These are phyloP conservation scores for Drosophila nasuta DNA, from an alignment of 1,140 invertebrate species.

Conservation along the genomic window DNA sequence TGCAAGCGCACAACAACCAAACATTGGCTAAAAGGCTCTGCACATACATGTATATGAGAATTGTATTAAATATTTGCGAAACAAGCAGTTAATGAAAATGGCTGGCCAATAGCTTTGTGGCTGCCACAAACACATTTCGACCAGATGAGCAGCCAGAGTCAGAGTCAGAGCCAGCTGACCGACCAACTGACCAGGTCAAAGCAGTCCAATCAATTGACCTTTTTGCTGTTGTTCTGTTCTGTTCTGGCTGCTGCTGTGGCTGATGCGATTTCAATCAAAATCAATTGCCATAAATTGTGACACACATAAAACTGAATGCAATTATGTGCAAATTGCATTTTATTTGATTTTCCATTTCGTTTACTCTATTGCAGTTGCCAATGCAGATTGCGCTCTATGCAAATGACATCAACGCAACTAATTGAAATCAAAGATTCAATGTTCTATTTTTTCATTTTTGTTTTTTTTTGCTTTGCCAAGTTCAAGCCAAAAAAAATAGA, in stretches of 20 bases:
- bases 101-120: constrained; percentile 30
- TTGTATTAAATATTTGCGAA: constrained; percentile 46
- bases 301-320: constrained; percentile 54
- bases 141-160: neutral
- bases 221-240: constrained; percentile 14
- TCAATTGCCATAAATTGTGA: constrained; percentile 69
- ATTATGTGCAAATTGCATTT: constrained; percentile 75
- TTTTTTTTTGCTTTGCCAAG: neutral
- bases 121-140: constrained; percentile 32
- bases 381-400: constrained; percentile 60
- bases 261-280: constrained; percentile 54
- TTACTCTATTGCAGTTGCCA: constrained; percentile 58
- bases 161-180: too few species aligned
- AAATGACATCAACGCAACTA: constrained; percentile 60
- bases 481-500: neutral
- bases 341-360: constrained; percentile 62
- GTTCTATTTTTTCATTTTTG: neutral
- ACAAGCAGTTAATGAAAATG: constrained; percentile 41
- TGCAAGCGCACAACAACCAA: constrained; percentile 51
- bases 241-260: neutral
- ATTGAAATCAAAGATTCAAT: constrained; percentile 39
- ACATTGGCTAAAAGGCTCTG: constrained; percentile 30
- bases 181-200: constrained; percentile 2
- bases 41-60: neutral
- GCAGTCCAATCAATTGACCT: constrained; percentile 47